phyloP scores from a whole-genome alignment of 2,888 invertebrate species.

The Calameuta idolon region DNA sequence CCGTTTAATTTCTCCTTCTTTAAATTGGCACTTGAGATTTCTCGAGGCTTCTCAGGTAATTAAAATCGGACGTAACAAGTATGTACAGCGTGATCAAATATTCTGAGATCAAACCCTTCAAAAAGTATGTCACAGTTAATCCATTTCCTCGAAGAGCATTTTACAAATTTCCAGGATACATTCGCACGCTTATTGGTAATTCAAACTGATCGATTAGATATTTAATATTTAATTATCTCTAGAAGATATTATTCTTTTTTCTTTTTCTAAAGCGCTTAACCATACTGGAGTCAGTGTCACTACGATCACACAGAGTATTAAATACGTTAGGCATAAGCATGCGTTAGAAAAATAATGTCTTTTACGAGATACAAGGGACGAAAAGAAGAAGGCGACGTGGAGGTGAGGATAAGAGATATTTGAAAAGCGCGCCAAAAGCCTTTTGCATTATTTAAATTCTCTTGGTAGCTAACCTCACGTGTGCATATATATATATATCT shows the following conservation, averaged over 20 bases:
- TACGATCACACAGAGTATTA: background rate
- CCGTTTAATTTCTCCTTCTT: too few species aligned
- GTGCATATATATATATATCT: background rate
- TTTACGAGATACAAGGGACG: constrained; percentile 29
- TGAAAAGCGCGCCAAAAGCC: constrained; percentile 1
- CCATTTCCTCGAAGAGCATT: background rate
- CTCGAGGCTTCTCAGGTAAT: background rate
- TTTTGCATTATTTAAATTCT: background rate
- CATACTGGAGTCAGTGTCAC: background rate
- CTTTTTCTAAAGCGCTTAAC: background rate
- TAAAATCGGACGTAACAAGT: background rate
- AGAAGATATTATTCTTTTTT: background rate
- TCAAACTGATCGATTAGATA: too few species aligned
- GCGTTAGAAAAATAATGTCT: constrained; percentile 63
- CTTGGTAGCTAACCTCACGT: background rate
- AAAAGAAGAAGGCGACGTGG: constrained; percentile 52
- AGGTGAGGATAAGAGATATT: constrained; percentile 34
- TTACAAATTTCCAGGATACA: background rate
- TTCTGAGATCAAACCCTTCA: background rate
- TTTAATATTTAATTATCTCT: background rate
- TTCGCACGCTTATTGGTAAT: background rate
- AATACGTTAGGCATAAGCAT: constrained; percentile 43
- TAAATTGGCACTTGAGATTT: background rate
- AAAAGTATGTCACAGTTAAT: background rate
- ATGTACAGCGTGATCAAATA: background rate